Conservation (phyloP, 2,797 vertebrate species). For the Chrysocyon brachyurus region DNA sequence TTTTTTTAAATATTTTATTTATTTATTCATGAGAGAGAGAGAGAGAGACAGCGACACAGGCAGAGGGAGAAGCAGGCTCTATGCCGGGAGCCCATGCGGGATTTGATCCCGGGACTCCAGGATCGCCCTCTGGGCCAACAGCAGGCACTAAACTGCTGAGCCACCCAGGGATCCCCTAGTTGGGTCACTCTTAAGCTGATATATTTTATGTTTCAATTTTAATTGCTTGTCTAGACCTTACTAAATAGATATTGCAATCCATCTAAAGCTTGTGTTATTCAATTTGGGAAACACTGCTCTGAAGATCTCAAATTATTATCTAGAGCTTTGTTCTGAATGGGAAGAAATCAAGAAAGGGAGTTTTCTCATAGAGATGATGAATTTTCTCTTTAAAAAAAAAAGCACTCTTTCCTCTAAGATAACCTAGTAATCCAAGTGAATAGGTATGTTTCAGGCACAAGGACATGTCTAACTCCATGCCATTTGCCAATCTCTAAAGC, state of each 20-base stretch:
- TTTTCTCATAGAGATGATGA: background rate
- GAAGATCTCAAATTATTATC: constrained; percentile 58
- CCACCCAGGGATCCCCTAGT: no score
- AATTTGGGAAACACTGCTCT: background rate
- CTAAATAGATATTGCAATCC: background rate
- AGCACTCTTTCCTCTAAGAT: background rate
- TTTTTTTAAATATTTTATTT: no score
- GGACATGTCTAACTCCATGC: background rate
- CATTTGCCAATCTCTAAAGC: background rate
- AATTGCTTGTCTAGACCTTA: background rate
- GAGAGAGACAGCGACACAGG: no score
- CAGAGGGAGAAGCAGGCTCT: no score
- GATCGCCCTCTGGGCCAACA: no score
- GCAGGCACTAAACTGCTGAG: no score
- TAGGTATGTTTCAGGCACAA: background rate
- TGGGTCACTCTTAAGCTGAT: background rate
- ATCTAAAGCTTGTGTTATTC: background rate
- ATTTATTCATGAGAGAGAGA: no score
- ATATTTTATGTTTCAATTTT: constrained; percentile 41
- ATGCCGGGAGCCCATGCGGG: no score
- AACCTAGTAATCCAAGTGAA: constrained; percentile 3
- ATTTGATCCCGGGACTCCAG: no score
- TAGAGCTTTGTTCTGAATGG: background rate
- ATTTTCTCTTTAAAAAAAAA: background rate
- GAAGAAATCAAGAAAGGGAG: constrained; percentile 15